Evolutionary conservation across 2,113 vertebrate species (phyloP).

Genomic region (Formicarius rufipectus): DNA sequence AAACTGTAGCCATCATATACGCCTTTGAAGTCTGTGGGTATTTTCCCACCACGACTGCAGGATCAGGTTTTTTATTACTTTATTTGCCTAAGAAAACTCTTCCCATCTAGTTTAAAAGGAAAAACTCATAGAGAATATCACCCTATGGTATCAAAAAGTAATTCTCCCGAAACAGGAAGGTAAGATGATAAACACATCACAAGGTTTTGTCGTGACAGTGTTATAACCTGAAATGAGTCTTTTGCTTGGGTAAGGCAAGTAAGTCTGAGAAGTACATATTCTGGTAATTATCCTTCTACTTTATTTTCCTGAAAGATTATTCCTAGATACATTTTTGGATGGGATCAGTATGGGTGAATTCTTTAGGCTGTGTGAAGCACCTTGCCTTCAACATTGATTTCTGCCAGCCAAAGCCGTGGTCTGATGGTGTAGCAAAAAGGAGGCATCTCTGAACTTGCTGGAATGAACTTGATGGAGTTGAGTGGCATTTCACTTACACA

Average conservation of each 20-base stretch:
- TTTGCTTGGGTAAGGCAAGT: background rate
- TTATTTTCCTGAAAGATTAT: background rate
- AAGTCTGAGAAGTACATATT: background rate
- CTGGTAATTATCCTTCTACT: background rate
- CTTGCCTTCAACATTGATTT: background rate
- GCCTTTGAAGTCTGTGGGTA: conserved; percentile 27
- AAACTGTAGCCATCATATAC: background rate
- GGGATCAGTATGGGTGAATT: background rate
- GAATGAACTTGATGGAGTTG: background rate
- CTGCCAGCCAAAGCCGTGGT: accelerated
- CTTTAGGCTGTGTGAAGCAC: accelerated
- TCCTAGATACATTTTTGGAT: background rate
- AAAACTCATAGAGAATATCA: background rate
- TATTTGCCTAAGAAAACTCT: conserved; percentile 44
- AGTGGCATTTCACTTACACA: background rate
- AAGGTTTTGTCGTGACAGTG: background rate
- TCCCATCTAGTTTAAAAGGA: conserved; percentile 31
- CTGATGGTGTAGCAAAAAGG: background rate
- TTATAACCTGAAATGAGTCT: background rate
- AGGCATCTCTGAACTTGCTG: background rate
- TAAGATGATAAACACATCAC: background rate
- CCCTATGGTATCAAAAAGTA: background rate
- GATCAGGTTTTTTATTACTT: conserved; percentile 15
- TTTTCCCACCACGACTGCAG: conserved; percentile 14
- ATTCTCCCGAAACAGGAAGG: background rate